Base-by-base conservation (phyloP, 2,797 vertebrate genomes). In the Moxostoma hubbsi region DNA sequence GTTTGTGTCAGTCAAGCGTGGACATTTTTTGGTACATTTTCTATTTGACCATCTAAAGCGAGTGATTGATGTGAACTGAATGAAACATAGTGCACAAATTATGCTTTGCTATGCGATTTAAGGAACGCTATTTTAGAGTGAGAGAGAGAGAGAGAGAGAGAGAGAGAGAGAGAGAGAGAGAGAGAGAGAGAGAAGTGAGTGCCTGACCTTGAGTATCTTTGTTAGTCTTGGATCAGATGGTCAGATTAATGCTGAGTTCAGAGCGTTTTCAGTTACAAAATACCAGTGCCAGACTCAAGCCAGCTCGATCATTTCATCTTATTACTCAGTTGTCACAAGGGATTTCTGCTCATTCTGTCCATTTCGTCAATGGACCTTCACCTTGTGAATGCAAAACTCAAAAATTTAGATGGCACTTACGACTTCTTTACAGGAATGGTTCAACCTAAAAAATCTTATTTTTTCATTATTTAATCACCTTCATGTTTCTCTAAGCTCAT, bases 191-290 rank as follows among this genome's bases (percentile, higher is more conserved):
- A 73, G 24, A 53, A 73, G 77, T 73, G 70, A 66, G 62, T 66
- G 54, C 50, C 71, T 66, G 70, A 79, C 77, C 77, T 79, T 79
- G 64, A 78, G 51, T 67, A 69, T 69, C 66, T 79, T 69, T 74
- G 79, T 53, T 80, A 73, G 55, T 80, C 79, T 82, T 73, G 80
- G 75, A 77, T 75, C 75, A 85, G 75, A 63, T 80, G 64, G 81
- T 82, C 71, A 75, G 81, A 83, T 77, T 78, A 82, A 72, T 85
- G 81, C 81, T 81, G 81, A 79, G 67, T 83, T 83, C 75, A 73
- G 78, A 65, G 78, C 59, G 68, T 77, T 82, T 80, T 77, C 65
- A 54, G 79, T 81, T 73, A 79, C 70, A 79, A 79, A 79, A 73
- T 79, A 79, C 46, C 77, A 73, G 70, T 50, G 77, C 77, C 77